phyloP scores from a whole-genome alignment of 2,888 invertebrate species.

The Autographa pulchrina region DNA sequence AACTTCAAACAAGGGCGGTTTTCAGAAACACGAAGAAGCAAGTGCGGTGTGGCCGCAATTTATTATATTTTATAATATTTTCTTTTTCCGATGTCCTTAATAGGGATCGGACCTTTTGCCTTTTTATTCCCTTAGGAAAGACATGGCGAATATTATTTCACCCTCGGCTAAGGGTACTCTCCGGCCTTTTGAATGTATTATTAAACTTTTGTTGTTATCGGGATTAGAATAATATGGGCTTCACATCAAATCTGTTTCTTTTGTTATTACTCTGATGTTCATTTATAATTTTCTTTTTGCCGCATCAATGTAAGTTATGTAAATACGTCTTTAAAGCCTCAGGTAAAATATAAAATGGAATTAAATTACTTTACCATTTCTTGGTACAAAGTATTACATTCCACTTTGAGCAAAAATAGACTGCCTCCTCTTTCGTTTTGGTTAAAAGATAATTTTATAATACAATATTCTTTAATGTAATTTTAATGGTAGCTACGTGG shows the following conservation, averaged over 20 bases:
- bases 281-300: slow-evolving; percentile 13
- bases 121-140: slow-evolving; percentile 77
- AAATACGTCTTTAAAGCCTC: neutral
- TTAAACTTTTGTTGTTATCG: slow-evolving; percentile 82
- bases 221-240: slow-evolving; percentile 76
- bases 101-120: slow-evolving; percentile 81
- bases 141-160: slow-evolving; percentile 80
- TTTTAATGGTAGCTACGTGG: neutral
- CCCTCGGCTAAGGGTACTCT: slow-evolving; percentile 73
- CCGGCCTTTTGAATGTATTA: slow-evolving; percentile 80
- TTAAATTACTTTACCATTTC: slow-evolving; percentile 1
- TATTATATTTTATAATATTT: slow-evolving; percentile 76
- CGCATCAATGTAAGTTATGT: neutral
- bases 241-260: slow-evolving; percentile 67
- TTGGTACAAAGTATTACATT: slow-evolving; percentile 2
- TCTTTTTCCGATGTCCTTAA: slow-evolving; percentile 76
- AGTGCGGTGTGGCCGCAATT: slow-evolving; percentile 60
- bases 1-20: slow-evolving; percentile 53
- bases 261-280: slow-evolving; percentile 55
- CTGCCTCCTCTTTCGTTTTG: neutral
- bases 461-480: neutral
- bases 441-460: neutral
- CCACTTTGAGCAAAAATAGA: neutral
- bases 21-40: slow-evolving; percentile 53
- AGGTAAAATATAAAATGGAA: neutral